Evolutionary conservation across 2,797 vertebrate genomes (phyloP).

Genomic region (Chelon labrosus): DNA sequence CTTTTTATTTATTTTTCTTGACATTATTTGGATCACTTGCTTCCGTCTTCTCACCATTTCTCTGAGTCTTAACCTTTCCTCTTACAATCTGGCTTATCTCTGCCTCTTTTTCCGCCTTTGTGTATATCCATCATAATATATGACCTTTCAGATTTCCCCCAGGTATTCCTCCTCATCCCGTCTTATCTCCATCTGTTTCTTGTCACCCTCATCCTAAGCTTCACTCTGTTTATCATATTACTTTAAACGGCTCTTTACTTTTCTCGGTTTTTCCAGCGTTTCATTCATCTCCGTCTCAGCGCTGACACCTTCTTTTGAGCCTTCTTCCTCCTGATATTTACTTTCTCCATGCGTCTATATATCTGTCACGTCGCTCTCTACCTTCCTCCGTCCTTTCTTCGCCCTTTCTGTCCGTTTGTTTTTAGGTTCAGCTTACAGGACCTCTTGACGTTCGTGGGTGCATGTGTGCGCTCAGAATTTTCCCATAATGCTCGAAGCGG

Average conservation of each 20-base stretch:
- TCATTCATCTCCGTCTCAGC: conserved; percentile 26
- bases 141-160: conserved; percentile 17
- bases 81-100: conserved; percentile 40
- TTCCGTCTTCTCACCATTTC: conserved; percentile 7
- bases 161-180: conserved; percentile 5
- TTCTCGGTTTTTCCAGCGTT: not conserved
- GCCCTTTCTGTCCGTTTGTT: no score
- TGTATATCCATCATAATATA: conserved; percentile 18
- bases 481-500: conserved; percentile 48
- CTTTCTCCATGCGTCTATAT: not conserved
- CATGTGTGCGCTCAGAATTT: conserved; percentile 22
- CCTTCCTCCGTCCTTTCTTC: not conserved
- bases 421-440: conserved; percentile 12
- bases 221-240: conserved; percentile 53
- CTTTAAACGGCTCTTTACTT: conserved; percentile 22
- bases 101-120: not conserved
- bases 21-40: conserved; percentile 23
- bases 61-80: not conserved
- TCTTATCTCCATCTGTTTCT: conserved; percentile 47
- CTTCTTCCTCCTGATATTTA: conserved; percentile 24
- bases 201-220: conserved; percentile 40
- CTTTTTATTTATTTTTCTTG: not conserved
- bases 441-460: conserved; percentile 11
- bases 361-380: conserved; percentile 24
- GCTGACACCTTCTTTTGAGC: conserved; percentile 8